These are phyloP conservation scores for Drosophila micromelanica DNA, from an alignment of 1,140 invertebrate genomes.

Conservation along the genomic window DNA sequence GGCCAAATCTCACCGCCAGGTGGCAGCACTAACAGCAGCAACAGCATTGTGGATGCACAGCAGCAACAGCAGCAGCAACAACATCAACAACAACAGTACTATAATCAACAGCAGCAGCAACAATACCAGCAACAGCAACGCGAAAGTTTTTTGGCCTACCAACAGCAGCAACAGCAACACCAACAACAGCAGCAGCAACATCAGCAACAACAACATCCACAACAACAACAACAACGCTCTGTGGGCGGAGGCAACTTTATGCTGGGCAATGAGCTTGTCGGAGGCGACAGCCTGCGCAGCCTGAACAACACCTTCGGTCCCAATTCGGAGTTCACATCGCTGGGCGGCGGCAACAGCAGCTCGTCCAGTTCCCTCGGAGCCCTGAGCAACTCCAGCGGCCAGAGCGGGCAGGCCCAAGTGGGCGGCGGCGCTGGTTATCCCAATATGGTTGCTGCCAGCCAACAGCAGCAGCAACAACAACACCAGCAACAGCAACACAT, in stretches of 20 bases:
- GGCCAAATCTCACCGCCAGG: constrained; percentile 84
- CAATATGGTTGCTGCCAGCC: constrained; percentile 68
- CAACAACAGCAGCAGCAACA: constrained; percentile 53
- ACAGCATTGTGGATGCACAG: constrained; percentile 41
- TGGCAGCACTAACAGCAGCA: constrained; percentile 63
- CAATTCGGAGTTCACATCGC: constrained; percentile 79
- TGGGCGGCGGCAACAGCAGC: constrained; percentile 44
- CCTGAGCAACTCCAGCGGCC: constrained; percentile 70
- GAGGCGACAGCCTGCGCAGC: constrained; percentile 78
- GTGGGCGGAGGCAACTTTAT: constrained; percentile 64
- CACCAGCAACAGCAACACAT: constrained; percentile 69
- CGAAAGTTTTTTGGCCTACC: constrained; percentile 66
- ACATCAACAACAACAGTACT: constrained; percentile 62
- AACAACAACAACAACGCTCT: constrained; percentile 60
- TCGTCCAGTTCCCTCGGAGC: constrained; percentile 49
- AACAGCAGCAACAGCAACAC: constrained; percentile 47
- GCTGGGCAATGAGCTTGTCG: constrained; percentile 77
- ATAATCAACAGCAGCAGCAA: constrained; percentile 66
- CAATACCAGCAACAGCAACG: constrained; percentile 66
- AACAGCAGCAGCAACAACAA: constrained; percentile 51
- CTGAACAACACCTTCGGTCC: constrained; percentile 82
- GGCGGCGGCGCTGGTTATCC: constrained; percentile 41
- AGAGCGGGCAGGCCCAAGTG: constrained; percentile 47
- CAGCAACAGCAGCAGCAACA: constrained; percentile 47
- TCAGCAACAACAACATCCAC: constrained; percentile 48